These are phyloP conservation scores for Aythya baeri DNA, from an alignment of 2,113 vertebrate species.

Conservation along the genomic window DNA sequence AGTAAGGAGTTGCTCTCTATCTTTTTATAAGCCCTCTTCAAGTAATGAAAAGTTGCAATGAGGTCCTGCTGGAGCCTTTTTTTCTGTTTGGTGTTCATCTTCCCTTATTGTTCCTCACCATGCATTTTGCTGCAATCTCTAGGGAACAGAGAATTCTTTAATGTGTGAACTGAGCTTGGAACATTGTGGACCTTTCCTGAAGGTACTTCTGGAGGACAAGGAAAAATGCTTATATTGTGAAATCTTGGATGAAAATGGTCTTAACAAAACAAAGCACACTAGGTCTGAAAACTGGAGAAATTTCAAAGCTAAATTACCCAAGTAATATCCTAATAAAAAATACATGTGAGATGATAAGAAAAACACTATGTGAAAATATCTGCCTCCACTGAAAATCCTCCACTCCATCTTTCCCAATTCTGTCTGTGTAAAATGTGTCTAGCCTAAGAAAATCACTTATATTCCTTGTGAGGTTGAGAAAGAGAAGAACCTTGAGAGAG, in stretches of 20 bases:
- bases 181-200: not conserved
- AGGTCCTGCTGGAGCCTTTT: too few relatives aligned
- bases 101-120: not conserved
- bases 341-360: not conserved
- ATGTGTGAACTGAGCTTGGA: not conserved
- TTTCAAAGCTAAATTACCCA: not conserved
- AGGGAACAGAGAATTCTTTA: not conserved
- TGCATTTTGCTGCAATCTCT: not conserved
- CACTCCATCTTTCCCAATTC: not conserved
- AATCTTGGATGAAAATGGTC: not conserved
- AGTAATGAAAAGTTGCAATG: too few relatives aligned
- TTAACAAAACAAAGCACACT: not conserved
- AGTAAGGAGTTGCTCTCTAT: too few relatives aligned
- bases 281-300: not conserved
- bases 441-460: not conserved
- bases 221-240: not conserved
- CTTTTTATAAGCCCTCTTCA: too few relatives aligned
- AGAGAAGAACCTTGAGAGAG: not conserved
- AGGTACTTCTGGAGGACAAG: not conserved
- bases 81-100: not conserved
- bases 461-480: not conserved
- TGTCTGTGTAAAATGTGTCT: not conserved
- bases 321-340: not conserved
- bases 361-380: not conserved
- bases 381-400: not conserved